Evolutionary conservation across 2,888 invertebrate genomes (phyloP), one percentile per base, ranked within the genome.

Genomic region (Lasius platythorax): DNA sequence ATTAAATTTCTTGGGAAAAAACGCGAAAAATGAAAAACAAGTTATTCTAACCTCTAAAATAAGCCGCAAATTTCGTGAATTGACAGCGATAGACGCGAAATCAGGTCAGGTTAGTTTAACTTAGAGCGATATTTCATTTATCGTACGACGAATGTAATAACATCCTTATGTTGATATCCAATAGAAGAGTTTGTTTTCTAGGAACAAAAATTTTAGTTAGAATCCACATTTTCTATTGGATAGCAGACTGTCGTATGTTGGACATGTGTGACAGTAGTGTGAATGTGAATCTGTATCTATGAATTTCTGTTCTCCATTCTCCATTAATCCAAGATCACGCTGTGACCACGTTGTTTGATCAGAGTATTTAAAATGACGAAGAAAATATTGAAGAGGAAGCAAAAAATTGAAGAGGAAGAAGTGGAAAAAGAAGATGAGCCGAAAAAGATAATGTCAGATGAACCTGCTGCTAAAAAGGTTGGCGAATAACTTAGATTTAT

Each of bases 401-500:
- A 87, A 37, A 37, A 37, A 37, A 3, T 37, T 37, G 37, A 37
- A 64, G 84, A 85, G 64, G 82, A 85, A 37, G 83, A 85, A 50
- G 79, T 68, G 9, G 86, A 88, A 40, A 86, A 87, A 53, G 88
- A 92, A 78, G 88, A 88, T 84, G 73, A 88, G 81, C 94, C 95
- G 33, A 94, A 96, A 5, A 96, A 96, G 84, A 96, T 98, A 92
- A 95, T 96, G 92, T 98, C 98, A 0, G 97, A 98, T 94, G 98
- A 97, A 91, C 97, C 97, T 0, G 90, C 96, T 67, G 96, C 96
- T 0, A 97, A 96, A 95, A 97, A 97, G 96, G 98, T 97, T 64
- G 40, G 2, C 8, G n/a, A 74, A 64, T 23, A 2, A 53, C 18
- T 28, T 12, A 30, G 2, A 79, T 30, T 12, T 61, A 37, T 64